Base-by-base conservation (phyloP, 37 sponge, comb jelly and placozoan species). In the Halichondria panicea region DNA sequence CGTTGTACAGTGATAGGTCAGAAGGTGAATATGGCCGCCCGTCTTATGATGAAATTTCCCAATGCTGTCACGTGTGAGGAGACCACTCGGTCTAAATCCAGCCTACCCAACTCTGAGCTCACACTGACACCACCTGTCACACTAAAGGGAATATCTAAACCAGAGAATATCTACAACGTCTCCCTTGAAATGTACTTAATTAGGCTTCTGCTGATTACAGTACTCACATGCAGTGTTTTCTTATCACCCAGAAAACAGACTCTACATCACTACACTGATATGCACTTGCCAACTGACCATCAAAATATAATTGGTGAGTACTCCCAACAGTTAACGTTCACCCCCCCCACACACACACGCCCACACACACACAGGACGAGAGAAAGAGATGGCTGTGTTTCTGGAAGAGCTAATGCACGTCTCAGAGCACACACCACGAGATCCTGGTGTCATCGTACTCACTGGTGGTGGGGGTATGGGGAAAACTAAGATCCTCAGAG, bases 1-100 rank as follows among this genome's bases (percentile, higher is more conserved):
- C 27, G 8, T 59, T 59, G 36, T 59, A 13, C 71, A 94, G 96
- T 95, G 43, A 97, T 97, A 38, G 92, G 97, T 2, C 81, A 84
- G 72, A 91, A 88, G 54, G 97, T 97, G 33, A 97, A 97, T 68
- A 84, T 97, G 92, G 97, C 94, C 19, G 97, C 97, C 44, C 67
- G 97, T 22, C 44, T 97, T 56, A 97, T 97, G 97, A 91, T 86
- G 77, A 87, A 84, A 43, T 97, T 89, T 66, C 92, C 89, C 31
- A 75, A 81, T 40, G 43, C 58, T 43, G 75, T 97, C 24, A 84
- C 86, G 0, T 93, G 97, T 82, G 97, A 97, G 33, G 89, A 93
- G 27, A 76, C 83, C 0, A 93, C 97, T 0, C 75, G 76, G 65
- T 54, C 52, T 13, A 66, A 83, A 24, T 97, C 97, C 44, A 70